A percentile compares a stretch with the other conserved stretches of the same genome.
phyloP scores from a whole-genome alignment of 2,888 invertebrate species.

The Drosophila helvetica region DNA sequence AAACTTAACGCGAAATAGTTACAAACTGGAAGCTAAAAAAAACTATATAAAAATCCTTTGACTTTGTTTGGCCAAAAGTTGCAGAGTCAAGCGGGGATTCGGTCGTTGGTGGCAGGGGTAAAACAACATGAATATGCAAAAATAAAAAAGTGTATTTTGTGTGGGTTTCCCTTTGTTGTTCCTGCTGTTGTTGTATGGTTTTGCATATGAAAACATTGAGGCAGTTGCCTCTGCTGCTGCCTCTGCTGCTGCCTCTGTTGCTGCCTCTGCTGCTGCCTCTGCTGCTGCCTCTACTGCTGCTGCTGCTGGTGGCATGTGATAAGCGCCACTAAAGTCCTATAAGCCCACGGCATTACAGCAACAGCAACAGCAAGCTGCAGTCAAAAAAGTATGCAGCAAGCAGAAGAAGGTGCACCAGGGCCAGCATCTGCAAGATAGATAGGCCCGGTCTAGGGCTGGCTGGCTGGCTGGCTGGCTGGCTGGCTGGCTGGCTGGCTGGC shows the following conservation, averaged over 20 bases:
- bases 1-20: conserved; percentile 57
- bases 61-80: conserved; percentile 34
- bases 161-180: conserved; percentile 27
- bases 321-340: conserved; percentile 63
- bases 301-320: conserved; percentile 58
- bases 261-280: no score
- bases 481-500: no score
- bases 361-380: conserved; percentile 34
- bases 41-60: conserved; percentile 34
- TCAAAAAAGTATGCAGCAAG: conserved; percentile 36
- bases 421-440: no score
- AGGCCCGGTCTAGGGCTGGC: no score
- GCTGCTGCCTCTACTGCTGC: conserved; percentile 32
- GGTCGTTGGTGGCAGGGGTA: background rate
- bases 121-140: conserved; percentile 43
- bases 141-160: conserved; percentile 30
- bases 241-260: conserved; percentile 2
- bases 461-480: no score
- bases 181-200: conserved; percentile 18
- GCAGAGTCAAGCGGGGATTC: background rate
- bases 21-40: conserved; percentile 26
- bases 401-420: background rate
- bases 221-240: background rate
- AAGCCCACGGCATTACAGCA: conserved; percentile 66
- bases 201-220: conserved; percentile 54